phyloP scores from a whole-genome alignment of 2,797 vertebrate species.

The Helostoma temminkii region DNA sequence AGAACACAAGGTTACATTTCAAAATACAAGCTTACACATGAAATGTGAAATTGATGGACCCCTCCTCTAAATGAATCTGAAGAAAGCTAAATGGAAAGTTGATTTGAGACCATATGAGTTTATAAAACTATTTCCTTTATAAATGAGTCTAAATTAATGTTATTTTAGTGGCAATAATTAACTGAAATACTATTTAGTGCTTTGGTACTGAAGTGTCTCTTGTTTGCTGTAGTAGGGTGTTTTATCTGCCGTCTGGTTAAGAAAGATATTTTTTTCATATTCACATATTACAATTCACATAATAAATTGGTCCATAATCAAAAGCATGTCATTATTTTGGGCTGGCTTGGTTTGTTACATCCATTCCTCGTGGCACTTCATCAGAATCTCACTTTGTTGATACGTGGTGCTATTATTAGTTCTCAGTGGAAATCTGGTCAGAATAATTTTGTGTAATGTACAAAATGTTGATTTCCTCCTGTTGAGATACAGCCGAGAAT shows the following conservation, averaged over 20 bases:
- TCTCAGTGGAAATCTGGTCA: constrained; percentile 35
- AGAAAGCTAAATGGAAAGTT: too few relatives aligned
- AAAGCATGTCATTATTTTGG: constrained; percentile 2
- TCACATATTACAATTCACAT: not conserved
- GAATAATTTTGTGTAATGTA: constrained; percentile 19
- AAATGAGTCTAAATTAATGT: too few relatives aligned
- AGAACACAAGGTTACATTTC: too few relatives aligned
- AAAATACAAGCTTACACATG: not conserved
- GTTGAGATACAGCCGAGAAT: not conserved
- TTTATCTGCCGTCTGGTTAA: not conserved
- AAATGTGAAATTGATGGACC: too few relatives aligned
- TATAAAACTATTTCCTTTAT: too few relatives aligned
- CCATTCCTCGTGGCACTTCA: constrained; percentile 2
- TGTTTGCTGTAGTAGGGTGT: not conserved
- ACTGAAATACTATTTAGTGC: too few relatives aligned
- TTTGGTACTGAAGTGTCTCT: not conserved
- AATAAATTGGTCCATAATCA: constrained; percentile 10
- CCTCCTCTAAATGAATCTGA: too few relatives aligned
- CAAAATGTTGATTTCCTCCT: constrained; percentile 29
- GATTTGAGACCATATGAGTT: too few relatives aligned
- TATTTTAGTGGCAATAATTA: not conserved
- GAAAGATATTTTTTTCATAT: not conserved
- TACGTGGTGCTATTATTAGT: constrained; percentile 43
- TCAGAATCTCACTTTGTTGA: constrained; percentile 18
- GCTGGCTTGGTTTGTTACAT: constrained; percentile 1